Evolutionary conservation across 2,888 invertebrate species (phyloP), one percentile per base, ranked within the genome.

Genomic region (Melinopterus prodromus): DNA sequence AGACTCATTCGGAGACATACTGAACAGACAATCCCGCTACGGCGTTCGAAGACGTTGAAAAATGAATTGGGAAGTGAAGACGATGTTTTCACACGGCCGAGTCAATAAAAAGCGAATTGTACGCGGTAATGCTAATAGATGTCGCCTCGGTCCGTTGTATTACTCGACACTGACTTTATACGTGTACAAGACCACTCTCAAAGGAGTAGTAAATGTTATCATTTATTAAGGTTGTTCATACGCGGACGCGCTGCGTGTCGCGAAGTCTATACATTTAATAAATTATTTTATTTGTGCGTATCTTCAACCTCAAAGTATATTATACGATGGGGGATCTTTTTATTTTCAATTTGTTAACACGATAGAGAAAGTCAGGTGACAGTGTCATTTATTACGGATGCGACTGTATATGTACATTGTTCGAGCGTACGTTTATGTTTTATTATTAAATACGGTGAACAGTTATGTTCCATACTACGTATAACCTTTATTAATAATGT

Each of bases 91-190:
- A 69, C 80, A 76, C 78, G 80, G 70, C 80, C 72, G 53, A 78
- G 78, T 77, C 78, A 77, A 77, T 77, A 79, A 81, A 81, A 79
- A 80, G 77, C 79, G 80, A 82, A 82, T 82, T 82, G 82, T 82
- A 78, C 79, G 35, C 78, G 78, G 71, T 82, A 82, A 82, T 82
- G 82, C 82, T 82, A 82, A 82, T 82, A 82, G 82, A 82, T 82
- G 82, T 82, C 78, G 80, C 70, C 78, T 74, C 71, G 77, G 74
- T n/a, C 36, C 53, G 9, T 53, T 53, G 53, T n/a, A n/a, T 53
- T 12, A 6, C 53, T 53, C 9, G 53, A 7, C 53, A 1, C 53
- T 9, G 53, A 7, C 12, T 53, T 53, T 53, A 53, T 53, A 9
- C 12, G 9, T 53, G 53, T 53, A 53, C 53, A 53, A 53, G 53